These are phyloP conservation scores for Mimachlamys varia DNA, from an alignment of 2,888 invertebrate species.

Conservation along the genomic window DNA sequence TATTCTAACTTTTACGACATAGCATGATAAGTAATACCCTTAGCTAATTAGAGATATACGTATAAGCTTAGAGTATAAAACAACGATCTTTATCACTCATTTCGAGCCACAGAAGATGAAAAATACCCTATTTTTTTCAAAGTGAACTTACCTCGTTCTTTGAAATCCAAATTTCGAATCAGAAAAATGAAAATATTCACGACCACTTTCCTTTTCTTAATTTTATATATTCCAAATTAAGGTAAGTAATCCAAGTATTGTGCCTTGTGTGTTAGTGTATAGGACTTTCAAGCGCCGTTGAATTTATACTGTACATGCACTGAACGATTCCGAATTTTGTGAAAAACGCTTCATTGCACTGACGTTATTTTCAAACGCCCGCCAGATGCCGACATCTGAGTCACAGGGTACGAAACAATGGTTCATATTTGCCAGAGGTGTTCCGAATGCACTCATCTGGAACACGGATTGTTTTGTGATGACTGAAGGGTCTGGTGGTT, in stretches of 20 bases:
- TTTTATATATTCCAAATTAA: no score
- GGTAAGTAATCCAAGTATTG: not conserved
- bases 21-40: no score
- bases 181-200: not conserved
- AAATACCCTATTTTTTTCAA: no score
- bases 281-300: not conserved
- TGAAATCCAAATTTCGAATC: not conserved
- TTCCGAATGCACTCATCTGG: not conserved
- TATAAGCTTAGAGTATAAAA: no score
- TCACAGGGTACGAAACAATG: not conserved
- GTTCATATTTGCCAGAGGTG: not conserved
- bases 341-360: constrained; percentile 21
- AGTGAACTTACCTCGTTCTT: not conserved
- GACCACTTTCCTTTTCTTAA: not conserved
- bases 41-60: no score
- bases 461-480: not conserved
- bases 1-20: no score
- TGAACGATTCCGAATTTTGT: not conserved
- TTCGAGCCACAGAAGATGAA: no score
- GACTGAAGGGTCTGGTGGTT: not conserved
- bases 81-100: no score
- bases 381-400: not conserved
- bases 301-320: not conserved
- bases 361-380: constrained; percentile 26
- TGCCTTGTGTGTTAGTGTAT: not conserved